These are phyloP conservation scores for Oncopeltus fasciatus DNA, from an alignment of 1,140 invertebrate genomes.

Conservation along the genomic window DNA sequence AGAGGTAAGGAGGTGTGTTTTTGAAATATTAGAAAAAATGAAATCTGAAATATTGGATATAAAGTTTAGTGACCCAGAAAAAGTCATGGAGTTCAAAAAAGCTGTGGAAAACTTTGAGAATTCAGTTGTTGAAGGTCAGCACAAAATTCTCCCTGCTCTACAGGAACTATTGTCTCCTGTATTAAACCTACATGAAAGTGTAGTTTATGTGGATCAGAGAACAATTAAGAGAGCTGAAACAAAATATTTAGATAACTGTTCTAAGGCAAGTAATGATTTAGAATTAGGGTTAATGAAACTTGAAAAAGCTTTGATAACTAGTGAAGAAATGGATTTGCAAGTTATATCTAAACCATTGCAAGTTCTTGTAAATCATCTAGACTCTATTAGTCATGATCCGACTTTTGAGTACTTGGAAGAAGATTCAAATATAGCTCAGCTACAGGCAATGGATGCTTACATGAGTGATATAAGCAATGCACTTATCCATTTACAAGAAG, in stretches of 20 bases:
- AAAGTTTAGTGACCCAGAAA: background rate
- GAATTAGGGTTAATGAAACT: conserved; percentile 23
- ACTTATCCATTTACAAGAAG: conserved; percentile 31
- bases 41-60: background rate
- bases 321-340: background rate
- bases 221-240: conserved; percentile 1
- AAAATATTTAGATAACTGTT: conserved; percentile 19
- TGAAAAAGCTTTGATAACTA: conserved; percentile 16
- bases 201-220: background rate
- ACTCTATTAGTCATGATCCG: conserved; percentile 5
- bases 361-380: conserved; percentile 7
- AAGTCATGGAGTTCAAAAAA: background rate
- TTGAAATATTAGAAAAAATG: background rate
- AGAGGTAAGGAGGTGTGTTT: background rate
- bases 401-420: conserved; percentile 15
- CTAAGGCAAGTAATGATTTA: conserved; percentile 20
- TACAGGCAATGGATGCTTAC: conserved; percentile 31
- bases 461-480: conserved; percentile 34
- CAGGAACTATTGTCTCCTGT: background rate
- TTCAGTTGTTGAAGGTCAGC: background rate
- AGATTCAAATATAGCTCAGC: conserved; percentile 20
- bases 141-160: background rate
- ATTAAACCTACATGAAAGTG: conserved; percentile 16
- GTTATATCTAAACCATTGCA: conserved; percentile 8
- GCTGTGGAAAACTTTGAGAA: background rate